Conservation (phyloP, 2,797 vertebrate genomes). For the Antennarius maculatus region DNA sequence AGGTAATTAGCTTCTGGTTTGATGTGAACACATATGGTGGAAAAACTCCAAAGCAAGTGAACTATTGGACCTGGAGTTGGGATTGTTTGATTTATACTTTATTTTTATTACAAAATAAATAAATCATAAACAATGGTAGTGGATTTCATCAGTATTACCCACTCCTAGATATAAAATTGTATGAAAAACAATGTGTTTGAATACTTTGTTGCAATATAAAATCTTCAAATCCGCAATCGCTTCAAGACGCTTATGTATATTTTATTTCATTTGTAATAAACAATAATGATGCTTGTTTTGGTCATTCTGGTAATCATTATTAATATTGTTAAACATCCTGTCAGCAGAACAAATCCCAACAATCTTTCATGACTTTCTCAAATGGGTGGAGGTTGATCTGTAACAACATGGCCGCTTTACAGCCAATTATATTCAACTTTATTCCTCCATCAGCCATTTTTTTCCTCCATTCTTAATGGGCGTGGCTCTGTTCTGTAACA, state of each 20-base stretch:
- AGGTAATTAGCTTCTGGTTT: no score
- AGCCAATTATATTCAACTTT: conserved; percentile 12
- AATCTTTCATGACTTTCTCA: conserved; percentile 27
- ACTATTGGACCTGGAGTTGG: no score
- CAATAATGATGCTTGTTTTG: conserved; percentile 22
- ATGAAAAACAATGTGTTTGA: conserved; percentile 1
- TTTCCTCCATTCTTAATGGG: conserved; percentile 36
- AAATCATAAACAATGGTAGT: no score
- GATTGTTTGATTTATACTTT: no score
- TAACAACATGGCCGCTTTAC: conserved; percentile 14
- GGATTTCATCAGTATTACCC: not conserved
- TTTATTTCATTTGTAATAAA: conserved; percentile 68
- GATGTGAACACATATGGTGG: no score
- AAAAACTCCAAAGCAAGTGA: no score
- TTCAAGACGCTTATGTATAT: conserved; percentile 20
- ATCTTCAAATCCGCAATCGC: conserved; percentile 20
- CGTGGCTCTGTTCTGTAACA: conserved; percentile 49
- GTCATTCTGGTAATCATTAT: conserved; percentile 31
- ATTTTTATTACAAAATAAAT: not conserved
- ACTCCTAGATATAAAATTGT: not conserved
- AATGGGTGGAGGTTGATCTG: conserved; percentile 41
- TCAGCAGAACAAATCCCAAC: not conserved
- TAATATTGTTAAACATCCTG: not conserved
- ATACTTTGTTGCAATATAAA: conserved; percentile 27
- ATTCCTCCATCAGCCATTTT: conserved; percentile 16